Conservation (phyloP, 2,113 vertebrate genomes). For the Neolamprologus devosi region DNA sequence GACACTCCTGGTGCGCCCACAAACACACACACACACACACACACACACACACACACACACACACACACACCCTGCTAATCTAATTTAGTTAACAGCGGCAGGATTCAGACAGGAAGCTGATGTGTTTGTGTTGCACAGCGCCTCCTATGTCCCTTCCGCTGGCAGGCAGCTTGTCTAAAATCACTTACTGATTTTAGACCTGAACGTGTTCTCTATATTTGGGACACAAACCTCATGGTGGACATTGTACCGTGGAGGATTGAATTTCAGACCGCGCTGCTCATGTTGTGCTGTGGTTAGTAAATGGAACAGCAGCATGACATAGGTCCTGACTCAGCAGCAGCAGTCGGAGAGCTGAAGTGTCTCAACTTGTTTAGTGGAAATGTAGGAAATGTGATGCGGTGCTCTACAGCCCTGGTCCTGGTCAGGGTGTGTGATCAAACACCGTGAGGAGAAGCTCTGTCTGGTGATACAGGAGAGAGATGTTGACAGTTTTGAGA, state of each 20-base stretch:
- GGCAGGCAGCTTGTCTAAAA: not conserved
- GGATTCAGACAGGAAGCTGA: constrained; percentile 6
- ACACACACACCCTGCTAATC: constrained; percentile 30
- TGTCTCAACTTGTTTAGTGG: constrained; percentile 27
- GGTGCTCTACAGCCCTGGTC: not conserved
- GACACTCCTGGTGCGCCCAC: constrained; percentile 34
- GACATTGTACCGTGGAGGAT: not conserved
- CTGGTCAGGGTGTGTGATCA: not conserved
- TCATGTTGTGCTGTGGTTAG: constrained; percentile 20
- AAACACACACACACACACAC: not conserved
- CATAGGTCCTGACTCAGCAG: not conserved
- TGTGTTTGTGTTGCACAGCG: not conserved
- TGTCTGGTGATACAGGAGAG: not conserved
- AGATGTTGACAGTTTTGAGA: not conserved
- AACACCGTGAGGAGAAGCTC: not conserved
- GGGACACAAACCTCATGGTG: constrained; percentile 18
- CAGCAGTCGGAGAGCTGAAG: not conserved
- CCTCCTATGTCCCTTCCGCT: not conserved
- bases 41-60: not conserved
- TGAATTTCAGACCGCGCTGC: constrained; percentile 9
- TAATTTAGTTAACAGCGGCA: constrained; percentile 47
- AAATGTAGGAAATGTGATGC: constrained; percentile 15
- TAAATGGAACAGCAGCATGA: constrained; percentile 40
- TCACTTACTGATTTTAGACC: not conserved
- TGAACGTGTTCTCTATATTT: constrained; percentile 20